Base-by-base conservation (phyloP, 2,797 vertebrate genomes). In the Muraenolepis orangiensis region DNA sequence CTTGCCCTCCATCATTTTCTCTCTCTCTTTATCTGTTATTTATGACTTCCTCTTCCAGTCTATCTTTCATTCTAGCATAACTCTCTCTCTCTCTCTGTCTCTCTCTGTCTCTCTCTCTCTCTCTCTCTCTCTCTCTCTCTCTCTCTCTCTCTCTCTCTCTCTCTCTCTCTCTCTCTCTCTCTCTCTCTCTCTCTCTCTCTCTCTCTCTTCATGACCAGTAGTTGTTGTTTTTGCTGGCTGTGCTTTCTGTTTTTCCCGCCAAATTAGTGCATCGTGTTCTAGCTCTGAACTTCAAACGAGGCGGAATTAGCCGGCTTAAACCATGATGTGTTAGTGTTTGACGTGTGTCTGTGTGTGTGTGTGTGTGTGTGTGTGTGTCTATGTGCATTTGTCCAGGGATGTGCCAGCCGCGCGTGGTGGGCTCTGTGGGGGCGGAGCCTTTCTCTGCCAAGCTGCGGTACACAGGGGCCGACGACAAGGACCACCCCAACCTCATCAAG, bases 361-460 rank as follows among this genome's bases (percentile, higher is more conserved):
- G 38, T 40, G 38, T 40, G 38, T 40, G 97, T 98, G 89, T 89
- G 88, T 77, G 75, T 72, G 42, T 31, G 29, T 78, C 61, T 79
- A 31, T 73, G 4, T 57, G 72, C 12, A 0, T 30, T 72, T n/a
- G 86, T 88, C 84, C 88, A 91, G 97, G 97, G 81, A 95, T 99
- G 91, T 99, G 97, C 87, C 97, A 96, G 77, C 95, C 97, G 71
- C 95, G 94, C 40, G 86, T 95, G 77, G 80, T 90, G 8, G 97
- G 96, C 77, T 91, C 94, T 0, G 97, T 98, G 72, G 97, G 97
- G 31, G 97, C 96, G 1, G 97, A 98, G 83, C 97, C 97, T 0
- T 99, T 99, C 92, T 97, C 97, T 76, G 97, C 97, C 69, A 97
- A 95, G 73, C 82, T 99, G 75, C 94, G 95, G 12, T 98, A 99